phyloP scores from a whole-genome alignment of 2,113 vertebrate genomes.

The Microtus montanus region DNA sequence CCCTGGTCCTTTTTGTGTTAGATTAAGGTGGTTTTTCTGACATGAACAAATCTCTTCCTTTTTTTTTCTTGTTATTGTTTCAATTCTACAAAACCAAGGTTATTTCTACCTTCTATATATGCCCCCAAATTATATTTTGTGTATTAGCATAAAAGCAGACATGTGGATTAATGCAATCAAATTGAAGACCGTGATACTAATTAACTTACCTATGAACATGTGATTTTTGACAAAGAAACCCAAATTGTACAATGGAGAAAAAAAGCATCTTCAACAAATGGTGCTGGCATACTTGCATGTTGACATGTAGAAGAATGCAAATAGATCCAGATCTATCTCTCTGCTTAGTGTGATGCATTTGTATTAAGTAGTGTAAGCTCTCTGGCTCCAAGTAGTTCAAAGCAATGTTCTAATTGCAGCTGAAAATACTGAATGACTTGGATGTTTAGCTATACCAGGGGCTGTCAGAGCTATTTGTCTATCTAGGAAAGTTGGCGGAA shows the following conservation, averaged over 20 bases:
- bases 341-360: neutral
- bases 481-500: neutral
- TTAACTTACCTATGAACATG: too few relatives aligned
- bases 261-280: too few relatives aligned
- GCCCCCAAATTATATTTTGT: neutral
- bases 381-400: neutral
- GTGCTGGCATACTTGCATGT: too few relatives aligned
- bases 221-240: too few relatives aligned
- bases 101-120: neutral
- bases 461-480: neutral
- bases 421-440: neutral
- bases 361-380: neutral
- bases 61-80: neutral
- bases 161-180: too few relatives aligned
- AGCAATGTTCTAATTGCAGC: neutral
- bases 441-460: neutral
- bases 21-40: neutral
- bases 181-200: too few relatives aligned
- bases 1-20: neutral
- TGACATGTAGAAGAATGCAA: too few relatives aligned
- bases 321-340: too few relatives aligned
- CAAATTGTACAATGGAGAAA: too few relatives aligned
- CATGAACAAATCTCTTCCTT: neutral
- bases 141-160: too few relatives aligned
- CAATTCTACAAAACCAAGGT: conserved; percentile 31